Conservation (phyloP, 2,113 vertebrate genomes). For the Ptilorrhoa leucosticta region DNA sequence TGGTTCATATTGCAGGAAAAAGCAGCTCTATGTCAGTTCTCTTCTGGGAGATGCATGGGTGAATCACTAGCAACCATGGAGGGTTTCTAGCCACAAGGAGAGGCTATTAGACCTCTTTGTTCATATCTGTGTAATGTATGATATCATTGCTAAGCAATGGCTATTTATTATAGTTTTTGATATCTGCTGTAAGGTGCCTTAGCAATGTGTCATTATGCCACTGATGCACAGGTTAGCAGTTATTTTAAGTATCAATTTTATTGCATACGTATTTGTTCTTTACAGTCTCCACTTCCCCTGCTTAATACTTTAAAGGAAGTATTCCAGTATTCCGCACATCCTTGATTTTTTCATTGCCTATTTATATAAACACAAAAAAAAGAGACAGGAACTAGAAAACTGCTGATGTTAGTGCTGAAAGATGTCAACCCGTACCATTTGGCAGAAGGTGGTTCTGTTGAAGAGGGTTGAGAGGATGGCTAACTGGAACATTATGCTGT, state of each 20-base stretch:
- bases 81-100: background rate
- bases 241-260: constrained; percentile 20
- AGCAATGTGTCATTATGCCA: background rate
- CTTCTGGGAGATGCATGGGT: background rate
- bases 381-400: constrained; percentile 19
- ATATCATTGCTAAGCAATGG: background rate
- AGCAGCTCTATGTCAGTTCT: background rate
- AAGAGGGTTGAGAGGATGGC: constrained; percentile 75
- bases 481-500: constrained; percentile 71
- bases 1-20: background rate
- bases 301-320: background rate
- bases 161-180: background rate
- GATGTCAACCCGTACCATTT: constrained; percentile 73
- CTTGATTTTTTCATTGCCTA: constrained; percentile 15
- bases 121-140: background rate
- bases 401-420: constrained; percentile 57
- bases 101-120: constrained; percentile 5
- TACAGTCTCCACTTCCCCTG: background rate
- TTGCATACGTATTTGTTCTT: background rate
- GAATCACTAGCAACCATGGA: background rate
- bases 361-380: constrained; percentile 19
- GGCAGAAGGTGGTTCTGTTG: constrained; percentile 75
- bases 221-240: background rate
- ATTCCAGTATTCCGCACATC: background rate
- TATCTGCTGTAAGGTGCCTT: background rate